These are phyloP conservation scores for Cricetomys ansorgei DNA, from an alignment of 2,113 vertebrate genomes.

Conservation along the genomic window DNA sequence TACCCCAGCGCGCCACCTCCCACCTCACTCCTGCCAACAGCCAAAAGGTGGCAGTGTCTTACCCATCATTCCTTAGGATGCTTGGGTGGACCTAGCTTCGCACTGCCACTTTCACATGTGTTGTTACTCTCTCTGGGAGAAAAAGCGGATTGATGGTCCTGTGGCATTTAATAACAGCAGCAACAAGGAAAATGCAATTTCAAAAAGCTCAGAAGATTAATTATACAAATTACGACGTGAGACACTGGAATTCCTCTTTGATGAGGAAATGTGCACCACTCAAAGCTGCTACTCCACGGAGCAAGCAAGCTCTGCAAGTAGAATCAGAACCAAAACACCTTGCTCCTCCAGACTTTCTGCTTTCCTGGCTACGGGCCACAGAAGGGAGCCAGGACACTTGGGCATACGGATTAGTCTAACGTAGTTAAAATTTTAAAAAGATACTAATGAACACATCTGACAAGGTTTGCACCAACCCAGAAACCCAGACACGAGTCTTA, in stretches of 20 bases:
- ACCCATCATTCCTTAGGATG: conserved; percentile 75
- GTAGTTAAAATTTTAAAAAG: conserved; percentile 15
- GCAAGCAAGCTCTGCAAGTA: conserved; percentile 29
- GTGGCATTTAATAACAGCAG: conserved; percentile 72
- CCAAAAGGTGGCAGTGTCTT: conserved; percentile 86
- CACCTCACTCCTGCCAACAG: conserved; percentile 67
- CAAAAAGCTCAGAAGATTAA: conserved; percentile 66
- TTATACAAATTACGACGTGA: conserved; percentile 69
- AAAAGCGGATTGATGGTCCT: conserved; percentile 56
- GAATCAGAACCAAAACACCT: conserved; percentile 59
- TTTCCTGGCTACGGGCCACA: conserved; percentile 53
- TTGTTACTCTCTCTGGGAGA: conserved; percentile 27
- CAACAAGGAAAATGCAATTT: conserved; percentile 56
- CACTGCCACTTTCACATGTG: background rate
- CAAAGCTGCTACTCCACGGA: conserved; percentile 1
- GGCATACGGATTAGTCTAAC: background rate
- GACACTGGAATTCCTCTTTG: conserved; percentile 49
- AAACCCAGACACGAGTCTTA: background rate
- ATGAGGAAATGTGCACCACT: conserved; percentile 40
- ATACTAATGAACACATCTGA: conserved; percentile 26
- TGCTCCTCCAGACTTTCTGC: background rate
- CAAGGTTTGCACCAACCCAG: background rate
- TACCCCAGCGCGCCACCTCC: background rate
- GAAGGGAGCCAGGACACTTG: background rate
- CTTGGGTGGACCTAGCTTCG: conserved; percentile 9